Evolutionary conservation across 2,797 vertebrate genomes (phyloP).

Genomic region (Australoheros facetus): DNA sequence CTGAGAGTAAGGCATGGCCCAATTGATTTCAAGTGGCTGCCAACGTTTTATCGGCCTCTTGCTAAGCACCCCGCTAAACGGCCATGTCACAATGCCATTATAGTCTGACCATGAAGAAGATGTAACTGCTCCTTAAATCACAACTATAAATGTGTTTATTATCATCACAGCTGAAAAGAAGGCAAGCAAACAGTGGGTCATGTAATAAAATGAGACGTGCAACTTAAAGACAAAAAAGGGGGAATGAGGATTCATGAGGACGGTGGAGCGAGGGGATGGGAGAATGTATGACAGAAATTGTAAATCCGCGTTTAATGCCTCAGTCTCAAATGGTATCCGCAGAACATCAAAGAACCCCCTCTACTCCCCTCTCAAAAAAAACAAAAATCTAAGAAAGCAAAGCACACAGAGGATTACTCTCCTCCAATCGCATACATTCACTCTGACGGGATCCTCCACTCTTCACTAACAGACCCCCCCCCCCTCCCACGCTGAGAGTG

Average conservation of each 20-base stretch:
- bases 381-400: slow-evolving; percentile 70
- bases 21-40: slow-evolving; percentile 74
- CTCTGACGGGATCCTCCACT: slow-evolving; percentile 35
- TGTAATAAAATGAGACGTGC: slow-evolving; percentile 28
- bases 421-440: slow-evolving; percentile 54
- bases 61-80: slow-evolving; percentile 68
- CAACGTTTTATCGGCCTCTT: slow-evolving; percentile 63
- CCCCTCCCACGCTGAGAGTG: slow-evolving; percentile 2
- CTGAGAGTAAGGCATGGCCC: slow-evolving; percentile 55
- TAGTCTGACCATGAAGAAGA: slow-evolving; percentile 40
- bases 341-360: slow-evolving; percentile 73
- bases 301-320: slow-evolving; percentile 73
- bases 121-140: slow-evolving; percentile 47
- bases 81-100: slow-evolving; percentile 61
- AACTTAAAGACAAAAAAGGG: slow-evolving; percentile 37
- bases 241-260: slow-evolving; percentile 46
- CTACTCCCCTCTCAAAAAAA: slow-evolving; percentile 19
- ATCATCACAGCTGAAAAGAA: slow-evolving; percentile 19
- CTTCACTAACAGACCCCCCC: slow-evolving; percentile 16
- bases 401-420: slow-evolving; percentile 75
- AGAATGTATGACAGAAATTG: slow-evolving; percentile 65
- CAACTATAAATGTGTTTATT: slow-evolving; percentile 38
- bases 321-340: slow-evolving; percentile 70
- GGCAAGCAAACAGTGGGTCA: slow-evolving; percentile 21
- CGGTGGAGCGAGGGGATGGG: slow-evolving; percentile 15